Evolutionary conservation across 2,888 invertebrate genomes (phyloP).

Genomic region (Bellardia bayeri): DNA sequence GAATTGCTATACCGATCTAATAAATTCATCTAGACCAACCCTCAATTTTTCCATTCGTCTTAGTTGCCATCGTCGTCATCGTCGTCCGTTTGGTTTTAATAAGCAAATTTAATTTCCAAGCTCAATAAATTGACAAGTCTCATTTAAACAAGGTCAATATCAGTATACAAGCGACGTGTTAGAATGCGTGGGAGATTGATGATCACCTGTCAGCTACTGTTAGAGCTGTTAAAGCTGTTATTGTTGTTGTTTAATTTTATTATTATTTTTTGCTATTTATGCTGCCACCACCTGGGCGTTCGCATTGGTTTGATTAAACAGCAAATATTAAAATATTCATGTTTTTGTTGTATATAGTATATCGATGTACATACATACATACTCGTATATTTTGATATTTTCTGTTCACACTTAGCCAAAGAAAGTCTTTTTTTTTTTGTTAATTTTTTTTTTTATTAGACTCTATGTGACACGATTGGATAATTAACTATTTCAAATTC

Average conservation of each 20-base stretch:
- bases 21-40: too few relatives aligned
- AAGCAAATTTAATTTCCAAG: constrained; percentile 67
- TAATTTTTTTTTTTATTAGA: constrained; percentile 48
- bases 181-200: constrained; percentile 73
- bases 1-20: too few relatives aligned
- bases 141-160: constrained; percentile 84
- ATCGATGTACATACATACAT: neutral
- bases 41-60: neutral
- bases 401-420: constrained; percentile 59
- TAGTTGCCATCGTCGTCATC: neutral
- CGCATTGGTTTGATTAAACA: constrained; percentile 33
- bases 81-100: constrained; percentile 29
- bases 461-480: constrained; percentile 67
- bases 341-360: constrained; percentile 9
- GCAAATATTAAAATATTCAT: constrained; percentile 24
- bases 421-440: constrained; percentile 63
- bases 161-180: constrained; percentile 77
- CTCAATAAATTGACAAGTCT: constrained; percentile 71
- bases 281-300: constrained; percentile 65
- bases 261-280: constrained; percentile 21
- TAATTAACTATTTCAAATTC: constrained; percentile 61
- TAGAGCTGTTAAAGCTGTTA: neutral
- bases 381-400: constrained; percentile 15
- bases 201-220: constrained; percentile 54
- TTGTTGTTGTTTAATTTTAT: constrained; percentile 18